phyloP scores from a whole-genome alignment of 2,797 vertebrate species.

The Acanthornis magna region DNA sequence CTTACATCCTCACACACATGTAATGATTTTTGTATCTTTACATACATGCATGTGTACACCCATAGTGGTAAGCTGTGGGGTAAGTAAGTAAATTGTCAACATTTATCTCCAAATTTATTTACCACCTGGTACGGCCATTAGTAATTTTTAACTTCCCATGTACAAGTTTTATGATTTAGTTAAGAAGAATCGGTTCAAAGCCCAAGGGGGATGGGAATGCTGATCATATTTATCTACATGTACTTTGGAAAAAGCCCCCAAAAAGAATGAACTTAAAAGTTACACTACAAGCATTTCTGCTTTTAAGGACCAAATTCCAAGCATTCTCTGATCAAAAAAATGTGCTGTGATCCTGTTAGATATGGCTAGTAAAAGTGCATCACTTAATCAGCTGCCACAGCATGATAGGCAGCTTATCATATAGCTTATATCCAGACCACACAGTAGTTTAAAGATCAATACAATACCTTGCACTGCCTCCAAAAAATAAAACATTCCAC shows the following conservation, averaged over 20 bases:
- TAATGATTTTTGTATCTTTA: background rate
- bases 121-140: background rate
- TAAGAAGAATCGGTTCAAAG: background rate
- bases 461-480: background rate
- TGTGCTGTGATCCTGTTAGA: background rate
- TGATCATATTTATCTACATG: background rate
- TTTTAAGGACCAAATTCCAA: background rate
- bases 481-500: background rate
- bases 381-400: background rate
- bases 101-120: background rate
- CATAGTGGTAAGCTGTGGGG: background rate
- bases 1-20: background rate
- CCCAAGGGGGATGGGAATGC: background rate
- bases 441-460: background rate
- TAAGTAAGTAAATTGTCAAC: background rate
- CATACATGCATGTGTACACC: rapidly evolving
- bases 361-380: background rate
- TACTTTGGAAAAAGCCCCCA: background rate
- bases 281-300: background rate
- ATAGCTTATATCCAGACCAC: background rate
- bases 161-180: background rate
- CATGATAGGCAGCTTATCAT: background rate
- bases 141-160: background rate
- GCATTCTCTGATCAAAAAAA: background rate
- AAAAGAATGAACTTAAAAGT: background rate